These are phyloP conservation scores for Eurois occulta DNA, from an alignment of 2,888 invertebrate genomes.

Conservation along the genomic window DNA sequence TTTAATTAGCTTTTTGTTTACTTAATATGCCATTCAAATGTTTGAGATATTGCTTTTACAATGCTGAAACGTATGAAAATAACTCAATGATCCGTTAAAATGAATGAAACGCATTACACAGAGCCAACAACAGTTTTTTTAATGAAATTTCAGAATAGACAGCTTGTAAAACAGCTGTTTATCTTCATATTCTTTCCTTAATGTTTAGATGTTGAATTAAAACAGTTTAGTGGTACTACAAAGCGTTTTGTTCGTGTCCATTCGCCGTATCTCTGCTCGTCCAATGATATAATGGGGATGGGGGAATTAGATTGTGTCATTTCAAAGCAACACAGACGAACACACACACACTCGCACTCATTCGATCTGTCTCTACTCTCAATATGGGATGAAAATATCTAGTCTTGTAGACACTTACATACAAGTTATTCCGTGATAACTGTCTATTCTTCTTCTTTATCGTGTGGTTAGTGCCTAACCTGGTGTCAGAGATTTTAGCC, in stretches of 20 bases:
- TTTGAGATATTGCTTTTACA: constrained; percentile 14
- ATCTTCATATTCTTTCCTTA: neutral
- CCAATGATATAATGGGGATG: neutral
- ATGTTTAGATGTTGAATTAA: neutral
- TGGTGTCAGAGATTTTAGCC: too few relatives aligned
- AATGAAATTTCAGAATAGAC: constrained; percentile 2
- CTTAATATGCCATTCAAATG: constrained; percentile 33
- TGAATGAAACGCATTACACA: constrained; percentile 12
- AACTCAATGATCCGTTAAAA: neutral
- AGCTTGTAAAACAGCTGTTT: constrained; percentile 4
- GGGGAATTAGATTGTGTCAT: neutral
- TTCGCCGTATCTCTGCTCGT: neutral
- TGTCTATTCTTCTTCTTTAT: too few relatives aligned
- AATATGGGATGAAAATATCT: neutral
- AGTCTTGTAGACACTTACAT: neutral
- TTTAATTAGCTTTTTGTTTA: constrained; percentile 39
- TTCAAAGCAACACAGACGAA: too few relatives aligned
- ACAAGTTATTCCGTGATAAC: neutral
- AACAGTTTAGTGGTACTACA: neutral
- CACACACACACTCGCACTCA: too few relatives aligned
- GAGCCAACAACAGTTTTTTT: neutral
- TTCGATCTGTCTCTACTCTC: neutral
- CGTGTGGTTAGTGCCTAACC: too few relatives aligned
- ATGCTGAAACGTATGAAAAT: constrained; percentile 35
- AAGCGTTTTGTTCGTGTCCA: neutral